Evolutionary conservation across 2,888 invertebrate genomes (phyloP).

Genomic region (Aphidius colemani): DNA sequence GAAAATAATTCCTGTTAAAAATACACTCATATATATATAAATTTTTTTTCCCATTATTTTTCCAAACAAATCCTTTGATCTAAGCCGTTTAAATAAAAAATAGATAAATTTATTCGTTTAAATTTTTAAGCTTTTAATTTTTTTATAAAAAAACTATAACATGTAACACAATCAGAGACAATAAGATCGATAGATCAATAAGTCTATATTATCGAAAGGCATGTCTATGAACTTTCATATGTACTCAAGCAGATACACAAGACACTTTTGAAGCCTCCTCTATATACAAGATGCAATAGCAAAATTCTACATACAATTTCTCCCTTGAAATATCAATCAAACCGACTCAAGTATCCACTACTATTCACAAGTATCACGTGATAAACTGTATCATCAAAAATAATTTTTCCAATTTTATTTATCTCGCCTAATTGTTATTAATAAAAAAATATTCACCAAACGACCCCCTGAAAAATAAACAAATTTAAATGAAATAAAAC

Average conservation of each 20-base stretch:
- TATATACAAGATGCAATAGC: conserved; percentile 1
- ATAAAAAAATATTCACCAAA: too few species aligned
- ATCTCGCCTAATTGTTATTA: too few species aligned
- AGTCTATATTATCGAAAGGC: conserved; percentile 13
- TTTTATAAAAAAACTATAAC: background rate
- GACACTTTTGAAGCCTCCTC: conserved; percentile 15
- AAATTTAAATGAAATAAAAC: too few species aligned
- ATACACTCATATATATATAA: too few species aligned
- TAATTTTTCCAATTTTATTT: too few species aligned
- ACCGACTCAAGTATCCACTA: background rate
- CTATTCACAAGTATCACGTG: too few species aligned
- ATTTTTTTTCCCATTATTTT: too few species aligned
- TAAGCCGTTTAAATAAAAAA: background rate
- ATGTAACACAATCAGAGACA: conserved; percentile 4
- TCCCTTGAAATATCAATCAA: background rate
- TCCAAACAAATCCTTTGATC: too few species aligned
- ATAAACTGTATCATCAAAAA: background rate
- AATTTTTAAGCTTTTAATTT: background rate
- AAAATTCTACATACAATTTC: background rate
- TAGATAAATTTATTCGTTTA: background rate
- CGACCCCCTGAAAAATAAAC: too few species aligned
- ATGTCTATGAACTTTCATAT: background rate
- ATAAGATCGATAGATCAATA: conserved; percentile 17
- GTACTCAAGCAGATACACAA: conserved; percentile 11
- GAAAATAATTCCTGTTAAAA: too few species aligned